These are phyloP conservation scores for Chromis chromis DNA, from an alignment of 2,797 vertebrate genomes.

Conservation along the genomic window DNA sequence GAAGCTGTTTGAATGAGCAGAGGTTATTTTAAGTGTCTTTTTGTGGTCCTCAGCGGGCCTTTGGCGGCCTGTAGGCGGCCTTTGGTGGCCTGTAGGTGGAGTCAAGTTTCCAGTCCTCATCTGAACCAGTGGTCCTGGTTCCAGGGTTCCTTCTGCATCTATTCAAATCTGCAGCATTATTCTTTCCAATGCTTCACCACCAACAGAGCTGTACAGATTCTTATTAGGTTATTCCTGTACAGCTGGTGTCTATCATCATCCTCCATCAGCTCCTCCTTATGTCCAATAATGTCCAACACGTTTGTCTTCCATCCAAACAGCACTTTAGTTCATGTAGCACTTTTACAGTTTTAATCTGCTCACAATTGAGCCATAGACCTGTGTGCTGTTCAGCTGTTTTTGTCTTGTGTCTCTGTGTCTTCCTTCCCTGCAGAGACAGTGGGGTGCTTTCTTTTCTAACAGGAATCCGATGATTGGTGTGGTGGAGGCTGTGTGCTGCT, in stretches of 20 bases:
- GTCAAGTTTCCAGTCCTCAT: too few species aligned
- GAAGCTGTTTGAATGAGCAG: too few species aligned
- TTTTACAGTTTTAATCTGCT: conserved; percentile 8
- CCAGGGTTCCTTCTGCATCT: too few species aligned
- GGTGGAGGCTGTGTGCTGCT: conserved; percentile 28
- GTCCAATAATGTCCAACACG: conserved; percentile 23
- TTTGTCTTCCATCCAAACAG: conserved; percentile 6
- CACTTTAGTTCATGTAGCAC: conserved; percentile 9
- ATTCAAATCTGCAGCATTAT: too few species aligned
- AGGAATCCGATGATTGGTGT: conserved; percentile 44
- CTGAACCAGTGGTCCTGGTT: too few species aligned
- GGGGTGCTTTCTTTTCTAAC: conserved; percentile 19
- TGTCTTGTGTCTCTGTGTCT: not conserved
- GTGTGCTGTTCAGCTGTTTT: conserved; percentile 4
- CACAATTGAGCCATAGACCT: not conserved
- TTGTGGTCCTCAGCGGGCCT: too few species aligned
- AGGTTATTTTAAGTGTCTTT: too few species aligned
- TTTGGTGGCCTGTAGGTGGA: too few species aligned
- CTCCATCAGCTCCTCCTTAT: conserved; percentile 30
- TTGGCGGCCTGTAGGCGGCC: too few species aligned
- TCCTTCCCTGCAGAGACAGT: conserved; percentile 33
- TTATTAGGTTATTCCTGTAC: too few species aligned
- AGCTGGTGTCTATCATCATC: conserved; percentile 32
- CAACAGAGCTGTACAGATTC: too few species aligned
- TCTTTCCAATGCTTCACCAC: too few species aligned